Percentiles rank a stretch among this genome's conserved stretches.
Conservation (phyloP, 1,140 invertebrate genomes). For the Callitettix versicolor region DNA sequence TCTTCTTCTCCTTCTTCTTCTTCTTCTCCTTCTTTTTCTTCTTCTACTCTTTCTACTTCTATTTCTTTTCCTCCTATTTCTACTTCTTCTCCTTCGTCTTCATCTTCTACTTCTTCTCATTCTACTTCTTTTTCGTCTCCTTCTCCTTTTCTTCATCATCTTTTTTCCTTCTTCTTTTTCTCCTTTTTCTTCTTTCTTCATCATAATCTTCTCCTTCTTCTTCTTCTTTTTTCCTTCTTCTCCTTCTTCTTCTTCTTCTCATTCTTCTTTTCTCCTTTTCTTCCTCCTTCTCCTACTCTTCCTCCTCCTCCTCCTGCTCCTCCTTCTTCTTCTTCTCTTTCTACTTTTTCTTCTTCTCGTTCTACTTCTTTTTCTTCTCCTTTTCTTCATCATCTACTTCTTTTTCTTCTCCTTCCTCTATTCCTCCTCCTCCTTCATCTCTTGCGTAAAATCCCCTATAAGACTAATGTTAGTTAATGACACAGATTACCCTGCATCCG, state of each 20-base stretch:
- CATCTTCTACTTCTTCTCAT: too few species aligned
- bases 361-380: too few species aligned
- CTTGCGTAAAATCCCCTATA: too few species aligned
- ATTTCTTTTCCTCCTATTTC: background rate
- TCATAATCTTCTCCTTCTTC: background rate
- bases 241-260: background rate
- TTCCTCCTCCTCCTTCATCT: background rate
- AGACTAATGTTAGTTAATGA: too few species aligned
- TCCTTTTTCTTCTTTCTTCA: background rate
- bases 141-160: background rate
- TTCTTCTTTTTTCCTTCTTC: background rate
- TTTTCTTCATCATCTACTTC: background rate
- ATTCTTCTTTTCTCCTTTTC: background rate
- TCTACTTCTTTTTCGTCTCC: too few species aligned
- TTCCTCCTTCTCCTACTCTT: too few species aligned
- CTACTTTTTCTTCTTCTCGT: background rate
- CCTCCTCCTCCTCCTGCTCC: background rate
- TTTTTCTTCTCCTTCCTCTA: background rate
- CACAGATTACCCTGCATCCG: too few species aligned
- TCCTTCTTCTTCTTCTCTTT: background rate
- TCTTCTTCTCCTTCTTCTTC: too few species aligned
- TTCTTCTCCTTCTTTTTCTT: too few species aligned
- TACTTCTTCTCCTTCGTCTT: background rate
- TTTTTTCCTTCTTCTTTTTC: background rate
- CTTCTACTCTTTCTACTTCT: background rate